Conservation (phyloP, 2,113 vertebrate genomes). For the Phrynosoma blainvillii region DNA sequence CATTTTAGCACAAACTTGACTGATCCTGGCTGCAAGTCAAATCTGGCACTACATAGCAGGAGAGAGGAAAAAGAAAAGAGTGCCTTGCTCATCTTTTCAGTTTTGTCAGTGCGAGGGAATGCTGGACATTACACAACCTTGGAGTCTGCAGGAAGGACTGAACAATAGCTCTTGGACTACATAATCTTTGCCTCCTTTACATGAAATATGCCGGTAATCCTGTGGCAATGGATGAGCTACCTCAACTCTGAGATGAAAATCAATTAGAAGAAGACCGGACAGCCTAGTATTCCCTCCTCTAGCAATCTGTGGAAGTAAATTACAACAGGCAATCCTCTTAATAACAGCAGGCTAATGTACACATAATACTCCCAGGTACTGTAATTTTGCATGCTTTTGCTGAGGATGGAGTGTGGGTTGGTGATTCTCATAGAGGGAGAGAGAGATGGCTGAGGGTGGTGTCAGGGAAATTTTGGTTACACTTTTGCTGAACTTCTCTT, state of each 20-base stretch:
- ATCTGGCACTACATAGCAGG: conserved; percentile 78
- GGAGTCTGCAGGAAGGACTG: conserved; percentile 51
- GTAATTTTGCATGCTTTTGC: conserved; percentile 25
- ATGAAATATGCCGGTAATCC: conserved; percentile 71
- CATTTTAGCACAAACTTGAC: conserved; percentile 76
- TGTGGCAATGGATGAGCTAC: conserved; percentile 34
- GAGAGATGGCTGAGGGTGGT: conserved; percentile 49
- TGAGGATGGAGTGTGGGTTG: background rate
- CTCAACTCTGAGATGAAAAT: conserved; percentile 9
- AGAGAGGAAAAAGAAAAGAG: conserved; percentile 60
- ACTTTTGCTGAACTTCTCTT: conserved; percentile 49
- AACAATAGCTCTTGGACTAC: conserved; percentile 29
- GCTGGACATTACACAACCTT: conserved; percentile 71
- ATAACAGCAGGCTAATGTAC: conserved; percentile 33
- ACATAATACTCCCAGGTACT: conserved; percentile 46
- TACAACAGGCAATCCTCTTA: conserved; percentile 7
- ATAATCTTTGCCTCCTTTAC: conserved; percentile 43
- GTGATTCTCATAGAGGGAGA: conserved; percentile 37
- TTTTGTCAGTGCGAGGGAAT: conserved; percentile 77
- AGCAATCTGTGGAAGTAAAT: conserved; percentile 49
- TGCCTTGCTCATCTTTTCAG: conserved; percentile 71
- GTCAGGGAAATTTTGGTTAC: conserved; percentile 17
- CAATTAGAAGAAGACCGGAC: conserved; percentile 46
- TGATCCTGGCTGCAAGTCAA: conserved; percentile 81
- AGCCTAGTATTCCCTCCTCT: conserved; percentile 22